Percentiles rank a stretch among this genome's conserved stretches.
Conservation (phyloP, 2,113 vertebrate genomes). For the Gasterosteus aculeatus region DNA sequence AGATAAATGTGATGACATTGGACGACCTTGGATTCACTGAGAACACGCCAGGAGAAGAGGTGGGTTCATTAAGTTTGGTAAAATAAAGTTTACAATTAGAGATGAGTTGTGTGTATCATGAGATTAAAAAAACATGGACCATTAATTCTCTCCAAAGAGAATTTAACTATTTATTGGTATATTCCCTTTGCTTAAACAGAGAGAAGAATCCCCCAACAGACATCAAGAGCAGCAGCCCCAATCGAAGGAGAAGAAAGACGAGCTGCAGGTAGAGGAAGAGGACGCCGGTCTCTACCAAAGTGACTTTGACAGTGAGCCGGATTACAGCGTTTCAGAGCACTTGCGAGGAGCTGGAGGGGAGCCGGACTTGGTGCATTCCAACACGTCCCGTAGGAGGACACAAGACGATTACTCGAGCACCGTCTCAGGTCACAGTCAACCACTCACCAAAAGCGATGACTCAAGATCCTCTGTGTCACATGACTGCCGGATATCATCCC, state of each 20-base stretch:
- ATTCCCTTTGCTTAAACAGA: slow-evolving; percentile 18
- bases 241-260: background rate
- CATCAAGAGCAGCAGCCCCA: background rate
- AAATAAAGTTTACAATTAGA: background rate
- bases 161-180: too few relatives aligned
- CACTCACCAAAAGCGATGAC: background rate
- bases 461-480: slow-evolving; percentile 36
- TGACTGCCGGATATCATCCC: slow-evolving; percentile 3
- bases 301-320: slow-evolving; percentile 78
- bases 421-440: slow-evolving; percentile 39
- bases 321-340: slow-evolving; percentile 77
- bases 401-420: slow-evolving; percentile 22
- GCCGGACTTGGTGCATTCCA: slow-evolving; percentile 27
- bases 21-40: slow-evolving; percentile 75
- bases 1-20: slow-evolving; percentile 85
- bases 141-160: too few relatives aligned
- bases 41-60: slow-evolving; percentile 45
- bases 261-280: background rate
- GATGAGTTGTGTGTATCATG: background rate
- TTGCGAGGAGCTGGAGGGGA: slow-evolving; percentile 55
- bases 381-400: background rate
- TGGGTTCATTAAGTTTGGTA: background rate
- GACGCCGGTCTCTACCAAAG: slow-evolving; percentile 66
- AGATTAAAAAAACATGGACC: too few relatives aligned
- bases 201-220: background rate